Percentiles rank a stretch among this genome's conserved stretches.
Conservation (phyloP, 2,113 vertebrate species). For the Pterophyllum scalare region DNA sequence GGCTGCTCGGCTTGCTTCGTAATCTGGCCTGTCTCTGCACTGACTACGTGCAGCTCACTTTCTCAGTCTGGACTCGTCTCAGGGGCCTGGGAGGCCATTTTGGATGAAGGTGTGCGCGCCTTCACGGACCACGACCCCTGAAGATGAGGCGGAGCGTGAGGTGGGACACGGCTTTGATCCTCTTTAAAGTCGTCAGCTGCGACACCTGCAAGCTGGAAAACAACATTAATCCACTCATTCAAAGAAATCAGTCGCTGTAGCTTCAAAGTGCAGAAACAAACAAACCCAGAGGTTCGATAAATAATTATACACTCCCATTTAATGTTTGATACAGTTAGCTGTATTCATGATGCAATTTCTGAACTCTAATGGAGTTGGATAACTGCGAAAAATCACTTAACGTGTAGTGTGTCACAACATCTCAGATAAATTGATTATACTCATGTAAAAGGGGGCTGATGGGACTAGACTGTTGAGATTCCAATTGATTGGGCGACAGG, state of each 20-base stretch:
- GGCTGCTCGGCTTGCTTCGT: neutral
- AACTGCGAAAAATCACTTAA: constrained; percentile 44
- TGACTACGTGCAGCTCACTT: neutral
- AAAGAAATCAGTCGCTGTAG: constrained; percentile 39
- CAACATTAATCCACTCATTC: constrained; percentile 45
- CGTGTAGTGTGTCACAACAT: constrained; percentile 65
- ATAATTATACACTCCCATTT: constrained; percentile 71
- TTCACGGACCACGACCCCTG: neutral
- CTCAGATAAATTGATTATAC: constrained; percentile 51
- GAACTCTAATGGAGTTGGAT: constrained; percentile 50
- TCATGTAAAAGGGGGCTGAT: constrained; percentile 55
- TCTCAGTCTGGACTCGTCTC: neutral
- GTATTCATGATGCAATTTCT: constrained; percentile 48
- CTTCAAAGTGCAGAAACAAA: constrained; percentile 58
- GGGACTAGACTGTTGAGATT: constrained; percentile 52
- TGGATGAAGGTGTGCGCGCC: neutral
- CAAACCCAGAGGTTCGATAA: constrained; percentile 59
- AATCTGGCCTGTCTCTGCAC: neutral
- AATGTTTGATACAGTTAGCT: constrained; percentile 64
- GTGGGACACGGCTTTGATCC: constrained; percentile 34
- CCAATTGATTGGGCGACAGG: constrained; percentile 64
- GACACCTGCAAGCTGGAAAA: constrained; percentile 40
- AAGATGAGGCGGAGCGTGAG: constrained; percentile 37
- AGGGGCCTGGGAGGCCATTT: neutral
- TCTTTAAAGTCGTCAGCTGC: neutral